phyloP scores from a whole-genome alignment of 2,113 vertebrate genomes.

The Eolophus roseicapilla region DNA sequence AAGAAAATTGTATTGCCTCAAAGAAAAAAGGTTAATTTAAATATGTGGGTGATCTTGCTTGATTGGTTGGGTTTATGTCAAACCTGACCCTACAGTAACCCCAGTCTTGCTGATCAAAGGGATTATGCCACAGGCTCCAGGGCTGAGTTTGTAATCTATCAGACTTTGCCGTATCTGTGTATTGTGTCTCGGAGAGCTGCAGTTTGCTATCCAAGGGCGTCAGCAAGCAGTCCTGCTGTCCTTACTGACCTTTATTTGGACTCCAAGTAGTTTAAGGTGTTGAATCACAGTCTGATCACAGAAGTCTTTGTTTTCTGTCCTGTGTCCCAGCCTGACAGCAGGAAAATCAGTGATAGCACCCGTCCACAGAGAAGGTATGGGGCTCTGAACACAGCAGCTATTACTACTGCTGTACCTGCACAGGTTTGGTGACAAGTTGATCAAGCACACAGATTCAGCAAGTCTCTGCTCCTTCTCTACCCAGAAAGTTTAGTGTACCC shows the following conservation, averaged over 20 bases:
- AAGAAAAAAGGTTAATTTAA: slow-evolving; percentile 60
- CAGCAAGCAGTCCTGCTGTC: neutral
- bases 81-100: slow-evolving; percentile 73
- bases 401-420: neutral
- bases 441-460: neutral
- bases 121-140: slow-evolving; percentile 47
- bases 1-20: slow-evolving; percentile 6
- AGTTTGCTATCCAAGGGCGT: neutral
- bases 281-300: neutral
- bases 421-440: neutral
- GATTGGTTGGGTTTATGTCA: slow-evolving; percentile 65
- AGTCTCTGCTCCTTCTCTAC: neutral
- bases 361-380: neutral
- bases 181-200: neutral
- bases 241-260: neutral
- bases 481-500: neutral
- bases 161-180: neutral
- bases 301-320: neutral
- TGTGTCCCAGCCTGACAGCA: neutral
- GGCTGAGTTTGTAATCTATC: slow-evolving; percentile 1
- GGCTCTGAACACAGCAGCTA: neutral
- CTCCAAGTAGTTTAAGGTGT: neutral
- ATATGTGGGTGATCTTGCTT: slow-evolving; percentile 66
- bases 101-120: slow-evolving; percentile 69
- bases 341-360: neutral